Base-by-base conservation (phyloP, 1,140 invertebrate genomes). In the Pararge aegeria region DNA sequence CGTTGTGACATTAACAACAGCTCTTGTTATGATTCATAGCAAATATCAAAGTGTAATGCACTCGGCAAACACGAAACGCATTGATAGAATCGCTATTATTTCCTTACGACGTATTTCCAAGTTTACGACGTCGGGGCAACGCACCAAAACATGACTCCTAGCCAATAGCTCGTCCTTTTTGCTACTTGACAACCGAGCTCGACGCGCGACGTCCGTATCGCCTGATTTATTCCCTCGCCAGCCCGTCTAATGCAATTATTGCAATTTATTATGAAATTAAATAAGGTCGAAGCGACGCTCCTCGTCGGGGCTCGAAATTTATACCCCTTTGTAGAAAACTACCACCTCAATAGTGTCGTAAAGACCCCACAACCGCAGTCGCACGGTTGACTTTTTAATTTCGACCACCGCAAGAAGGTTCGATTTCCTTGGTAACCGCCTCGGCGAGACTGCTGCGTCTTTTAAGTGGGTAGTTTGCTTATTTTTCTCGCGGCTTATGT, bases 241-340 rank as follows among this genome's bases (percentile, higher is more conserved):
- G 55, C 70, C 61, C 70, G 70, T 66, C 78, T 87, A 86, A 86
- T 84, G 86, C 77, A 87, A 89, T 89, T 87, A 88, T 85, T 83
- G 78, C 85, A 86, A 88, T 88, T 88, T 88, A 88, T 85, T 81
- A 84, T 81, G 77, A 88, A 87, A 88, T 87, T 89, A 89, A 87
- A 89, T 84, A 89, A 85, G 77, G 79, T 76, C 73, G 77, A 78
- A 72, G 75, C 76, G 68, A 70, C 76, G 62, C 67, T 72, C 69
- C 73, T 66, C 71, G 61, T 51, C 63, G 68, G 61, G 69, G 46
- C 68, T 70, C 55, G 61, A 80, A 87, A 87, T 86, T 80, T 86
- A 87, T 86, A 86, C 77, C 77, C 78, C 73, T 83, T 83, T 75
- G 79, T 73, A 73, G 74, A 48, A 78, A 81, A 84, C 76, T 82